These are phyloP conservation scores for Nemapogon koenigi DNA, from an alignment of 2,888 invertebrate species.

Conservation along the genomic window DNA sequence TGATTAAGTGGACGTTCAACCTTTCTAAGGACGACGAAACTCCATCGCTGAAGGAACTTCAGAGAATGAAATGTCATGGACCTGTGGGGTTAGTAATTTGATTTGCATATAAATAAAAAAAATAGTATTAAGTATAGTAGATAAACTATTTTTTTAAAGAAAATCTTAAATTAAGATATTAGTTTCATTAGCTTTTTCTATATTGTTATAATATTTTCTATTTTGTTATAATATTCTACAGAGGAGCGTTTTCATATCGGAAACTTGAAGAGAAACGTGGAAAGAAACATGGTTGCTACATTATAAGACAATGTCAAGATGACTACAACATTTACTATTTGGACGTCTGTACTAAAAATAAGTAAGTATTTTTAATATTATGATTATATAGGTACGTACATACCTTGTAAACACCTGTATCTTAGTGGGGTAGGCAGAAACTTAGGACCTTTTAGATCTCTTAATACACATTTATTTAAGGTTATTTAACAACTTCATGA, in stretches of 20 bases:
- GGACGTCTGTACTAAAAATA: slow-evolving; percentile 79
- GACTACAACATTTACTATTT: slow-evolving; percentile 82
- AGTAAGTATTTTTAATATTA: slow-evolving; percentile 49
- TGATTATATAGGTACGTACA: too few relatives aligned
- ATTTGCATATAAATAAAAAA: background rate
- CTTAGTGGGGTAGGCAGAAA: too few relatives aligned
- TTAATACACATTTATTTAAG: too few relatives aligned
- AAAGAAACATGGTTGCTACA: slow-evolving; percentile 79
- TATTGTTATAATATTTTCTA: background rate
- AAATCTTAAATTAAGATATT: too few relatives aligned
- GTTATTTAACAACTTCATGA: too few relatives aligned
- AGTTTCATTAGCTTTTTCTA: too few relatives aligned
- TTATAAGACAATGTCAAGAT: slow-evolving; percentile 82
- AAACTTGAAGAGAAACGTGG: slow-evolving; percentile 82
- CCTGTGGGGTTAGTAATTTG: slow-evolving; percentile 77
- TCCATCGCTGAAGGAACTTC: slow-evolving; percentile 77
- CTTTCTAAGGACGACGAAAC: slow-evolving; percentile 83
- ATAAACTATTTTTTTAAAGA: too few relatives aligned
- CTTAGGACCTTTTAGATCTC: too few relatives aligned
- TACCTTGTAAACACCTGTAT: too few relatives aligned
- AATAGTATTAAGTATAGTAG: too few relatives aligned
- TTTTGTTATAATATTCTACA: too few relatives aligned
- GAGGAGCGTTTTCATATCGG: slow-evolving; percentile 83
- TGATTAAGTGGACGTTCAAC: slow-evolving; percentile 90
- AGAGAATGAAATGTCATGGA: slow-evolving; percentile 83